These are phyloP conservation scores for Euglossa dilemma DNA, from an alignment of 1,140 invertebrate genomes.

Conservation along the genomic window DNA sequence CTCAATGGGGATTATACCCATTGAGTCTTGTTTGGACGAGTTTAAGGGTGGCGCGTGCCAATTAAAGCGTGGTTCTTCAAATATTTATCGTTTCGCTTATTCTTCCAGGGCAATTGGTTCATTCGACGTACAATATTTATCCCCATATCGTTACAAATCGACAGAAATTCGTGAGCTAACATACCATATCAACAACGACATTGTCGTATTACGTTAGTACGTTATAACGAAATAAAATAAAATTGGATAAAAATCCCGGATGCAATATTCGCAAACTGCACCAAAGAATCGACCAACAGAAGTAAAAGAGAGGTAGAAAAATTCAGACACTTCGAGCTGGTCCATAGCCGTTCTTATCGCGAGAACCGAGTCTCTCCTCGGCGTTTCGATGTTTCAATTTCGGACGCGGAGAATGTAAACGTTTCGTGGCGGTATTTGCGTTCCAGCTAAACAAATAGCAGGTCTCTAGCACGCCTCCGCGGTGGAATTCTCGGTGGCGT, in stretches of 20 bases:
- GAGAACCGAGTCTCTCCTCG: background rate
- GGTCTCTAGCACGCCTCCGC: background rate
- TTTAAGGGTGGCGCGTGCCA: background rate
- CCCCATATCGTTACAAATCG: too few species aligned
- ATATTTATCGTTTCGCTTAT: background rate
- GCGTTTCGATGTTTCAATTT: background rate
- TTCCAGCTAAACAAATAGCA: conserved; percentile 41
- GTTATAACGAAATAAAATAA: too few species aligned
- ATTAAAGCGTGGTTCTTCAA: background rate
- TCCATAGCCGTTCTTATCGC: background rate
- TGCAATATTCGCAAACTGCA: too few species aligned
- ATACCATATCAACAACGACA: too few species aligned
- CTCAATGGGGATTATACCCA: conserved; percentile 3
- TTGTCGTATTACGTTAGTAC: too few species aligned
- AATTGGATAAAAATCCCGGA: too few species aligned
- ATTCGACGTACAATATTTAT: too few species aligned
- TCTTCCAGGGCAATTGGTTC: background rate
- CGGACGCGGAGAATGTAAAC: too few species aligned
- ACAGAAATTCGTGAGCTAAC: too few species aligned
- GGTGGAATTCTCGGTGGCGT: conserved; percentile 41
- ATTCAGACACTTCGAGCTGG: too few species aligned
- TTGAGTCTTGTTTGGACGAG: background rate
- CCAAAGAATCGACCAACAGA: too few species aligned
- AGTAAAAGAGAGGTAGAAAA: too few species aligned
- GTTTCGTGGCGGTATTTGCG: conserved; percentile 5